Evolutionary conservation across 1,140 invertebrate species (phyloP), one percentile per base, ranked within the genome.

Genomic region (Aphaenogaster rudis): DNA sequence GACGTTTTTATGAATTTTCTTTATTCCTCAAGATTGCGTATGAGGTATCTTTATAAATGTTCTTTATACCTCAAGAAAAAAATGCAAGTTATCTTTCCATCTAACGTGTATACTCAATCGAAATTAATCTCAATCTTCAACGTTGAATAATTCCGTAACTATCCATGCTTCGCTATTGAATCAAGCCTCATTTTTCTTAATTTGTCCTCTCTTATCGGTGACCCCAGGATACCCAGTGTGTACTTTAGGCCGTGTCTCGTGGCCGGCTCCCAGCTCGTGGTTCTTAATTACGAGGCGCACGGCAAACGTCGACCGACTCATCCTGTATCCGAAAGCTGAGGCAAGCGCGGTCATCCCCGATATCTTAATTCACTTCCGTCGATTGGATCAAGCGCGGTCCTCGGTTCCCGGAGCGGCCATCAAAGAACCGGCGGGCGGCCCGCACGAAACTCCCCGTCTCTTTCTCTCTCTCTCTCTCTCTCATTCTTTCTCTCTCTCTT

Each of bases 301-400:
- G 39, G 36, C 67, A 87, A 89, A 71, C 78, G 61, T 17, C 13
- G 52, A 6, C 45, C 81, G 88, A 87, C 39, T 89, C 89, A 80
- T 54, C 11, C 64, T 36, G n/a, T 74, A 74, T 74, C 63, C 67
- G 71, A 87, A 81, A 77, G 64, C 85, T 87, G 85, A 79, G 36
- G 67, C 72, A 84, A 87, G 39, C 45, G 78, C 57, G 50, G 61
- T 89, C 88, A 50, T 69, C 77, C 71, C 84, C 57, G 71, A 36
- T 71, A 85, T 54, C 77, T 89, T 87, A 82, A 87, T 89, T 89
- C 84, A 66, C 84, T 82, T 50, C 59, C 33, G 50, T 52, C 85
- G 67, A 90, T 90, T 89, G 78, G 61, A 88, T 84, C 78, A 74
- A 76, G 76, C 66, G 54, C 64, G 82, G 74, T 88, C 48, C 86